Percentiles rank a stretch among this genome's conserved stretches.
Conservation (phyloP, 2,888 invertebrate genomes). For the Drosophila paracracens region DNA sequence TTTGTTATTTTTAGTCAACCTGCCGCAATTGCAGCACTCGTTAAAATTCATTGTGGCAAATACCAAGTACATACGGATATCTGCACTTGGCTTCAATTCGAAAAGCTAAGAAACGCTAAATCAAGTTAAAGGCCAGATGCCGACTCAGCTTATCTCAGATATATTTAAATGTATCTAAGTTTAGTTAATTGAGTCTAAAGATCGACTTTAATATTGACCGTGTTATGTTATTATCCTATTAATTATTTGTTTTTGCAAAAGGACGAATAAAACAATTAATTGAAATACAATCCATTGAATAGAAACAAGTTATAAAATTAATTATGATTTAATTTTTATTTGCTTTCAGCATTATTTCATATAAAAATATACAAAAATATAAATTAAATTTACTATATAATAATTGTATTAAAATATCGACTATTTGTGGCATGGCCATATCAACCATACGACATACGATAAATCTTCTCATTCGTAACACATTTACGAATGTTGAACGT, state of each 20-base stretch:
- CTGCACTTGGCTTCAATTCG: conserved; percentile 63
- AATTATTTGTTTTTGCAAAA: background rate
- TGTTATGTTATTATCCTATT: background rate
- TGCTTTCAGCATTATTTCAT: background rate
- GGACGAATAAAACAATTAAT: background rate
- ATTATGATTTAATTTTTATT: background rate
- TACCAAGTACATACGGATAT: conserved; percentile 38
- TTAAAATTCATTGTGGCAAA: conserved; percentile 72
- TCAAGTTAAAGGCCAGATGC: conserved; percentile 1
- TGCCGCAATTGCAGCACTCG: conserved; percentile 54
- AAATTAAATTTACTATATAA: background rate
- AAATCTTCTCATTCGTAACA: background rate
- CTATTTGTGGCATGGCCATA: background rate
- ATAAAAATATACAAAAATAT: background rate
- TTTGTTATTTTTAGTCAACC: conserved; percentile 60
- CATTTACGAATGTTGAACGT: background rate
- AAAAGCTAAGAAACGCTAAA: conserved; percentile 1
- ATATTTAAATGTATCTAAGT: background rate
- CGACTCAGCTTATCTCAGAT: background rate
- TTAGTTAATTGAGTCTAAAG: background rate
- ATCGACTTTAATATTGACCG: background rate
- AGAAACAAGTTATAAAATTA: background rate
- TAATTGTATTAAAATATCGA: background rate
- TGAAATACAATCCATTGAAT: background rate
- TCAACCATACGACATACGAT: background rate